These are phyloP conservation scores for Pholis gunnellus DNA, from an alignment of 2,113 vertebrate genomes.

Conservation along the genomic window DNA sequence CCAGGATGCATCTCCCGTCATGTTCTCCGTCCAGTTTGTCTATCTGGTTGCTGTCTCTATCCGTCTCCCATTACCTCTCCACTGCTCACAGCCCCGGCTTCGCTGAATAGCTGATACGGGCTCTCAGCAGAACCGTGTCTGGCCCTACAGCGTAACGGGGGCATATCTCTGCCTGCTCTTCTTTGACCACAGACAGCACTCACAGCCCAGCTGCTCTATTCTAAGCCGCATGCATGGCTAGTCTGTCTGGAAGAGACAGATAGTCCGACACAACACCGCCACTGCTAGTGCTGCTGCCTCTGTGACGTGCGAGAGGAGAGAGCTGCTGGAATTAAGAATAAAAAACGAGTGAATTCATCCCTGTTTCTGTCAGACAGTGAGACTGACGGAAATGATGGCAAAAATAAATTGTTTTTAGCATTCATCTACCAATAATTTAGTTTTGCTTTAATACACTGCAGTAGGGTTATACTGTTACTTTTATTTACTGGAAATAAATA, in stretches of 20 bases:
- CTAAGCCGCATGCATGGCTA: constrained; percentile 67
- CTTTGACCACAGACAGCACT: constrained; percentile 71
- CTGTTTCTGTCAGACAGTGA: constrained; percentile 33
- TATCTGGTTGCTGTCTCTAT: constrained; percentile 33
- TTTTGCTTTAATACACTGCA: background rate
- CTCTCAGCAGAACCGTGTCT: constrained; percentile 61
- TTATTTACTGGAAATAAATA: background rate
- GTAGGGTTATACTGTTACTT: background rate
- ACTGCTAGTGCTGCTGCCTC: constrained; percentile 38
- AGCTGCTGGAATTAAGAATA: constrained; percentile 56
- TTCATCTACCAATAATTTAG: background rate
- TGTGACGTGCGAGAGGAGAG: constrained; percentile 29
- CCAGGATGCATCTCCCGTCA: background rate
- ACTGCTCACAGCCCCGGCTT: constrained; percentile 36
- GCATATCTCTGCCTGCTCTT: constrained; percentile 68
- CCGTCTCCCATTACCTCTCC: constrained; percentile 28
- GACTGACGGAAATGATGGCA: constrained; percentile 17
- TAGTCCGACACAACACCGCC: constrained; percentile 64
- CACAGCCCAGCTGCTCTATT: constrained; percentile 68
- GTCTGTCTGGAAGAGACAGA: constrained; percentile 74
- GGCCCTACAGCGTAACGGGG: constrained; percentile 56
- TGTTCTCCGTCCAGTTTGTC: constrained; percentile 16
- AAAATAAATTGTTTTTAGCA: constrained; percentile 3
- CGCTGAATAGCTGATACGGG: constrained; percentile 61
- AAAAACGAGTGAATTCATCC: constrained; percentile 26